Conservation (phyloP, 2,113 vertebrate genomes). For the Microcebus jonahi region DNA sequence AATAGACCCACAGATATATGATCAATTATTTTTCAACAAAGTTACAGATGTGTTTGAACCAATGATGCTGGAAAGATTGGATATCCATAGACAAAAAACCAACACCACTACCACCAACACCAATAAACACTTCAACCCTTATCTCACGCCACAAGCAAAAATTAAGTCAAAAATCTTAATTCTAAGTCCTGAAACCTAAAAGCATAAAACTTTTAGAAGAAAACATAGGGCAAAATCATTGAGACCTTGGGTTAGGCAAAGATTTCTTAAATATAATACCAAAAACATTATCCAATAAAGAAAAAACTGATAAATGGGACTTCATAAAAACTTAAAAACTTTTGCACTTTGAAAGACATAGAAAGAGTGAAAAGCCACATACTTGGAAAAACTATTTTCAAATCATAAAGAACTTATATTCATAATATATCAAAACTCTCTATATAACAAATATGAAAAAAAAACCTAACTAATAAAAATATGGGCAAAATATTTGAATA, state of each 20-base stretch:
- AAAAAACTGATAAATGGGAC: not conserved
- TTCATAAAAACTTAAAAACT: slow-evolving; percentile 32
- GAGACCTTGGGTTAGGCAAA: not conserved
- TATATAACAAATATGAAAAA: not conserved
- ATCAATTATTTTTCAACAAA: slow-evolving; percentile 44
- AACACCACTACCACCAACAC: not conserved
- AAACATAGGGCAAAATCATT: not conserved
- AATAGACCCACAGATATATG: not conserved
- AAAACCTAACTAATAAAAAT: slow-evolving; percentile 23
- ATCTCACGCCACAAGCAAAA: not conserved
- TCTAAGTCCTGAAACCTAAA: not conserved
- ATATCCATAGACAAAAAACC: not conserved
- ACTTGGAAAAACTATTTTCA: slow-evolving; percentile 9
- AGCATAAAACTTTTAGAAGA: slow-evolving; percentile 17
- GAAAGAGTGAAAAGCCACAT: not conserved
- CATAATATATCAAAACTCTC: slow-evolving; percentile 2
- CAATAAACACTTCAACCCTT: not conserved
- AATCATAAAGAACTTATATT: not conserved
- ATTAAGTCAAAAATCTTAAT: slow-evolving; percentile 3
- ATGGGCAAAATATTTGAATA: not conserved
- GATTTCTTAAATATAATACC: slow-evolving; percentile 21
- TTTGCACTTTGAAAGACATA: slow-evolving; percentile 1
- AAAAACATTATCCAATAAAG: not conserved
- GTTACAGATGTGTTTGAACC: not conserved
- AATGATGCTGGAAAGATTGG: not conserved